Evolutionary conservation across 2,113 vertebrate species (phyloP).

Genomic region (Muntiacus reevesi): DNA sequence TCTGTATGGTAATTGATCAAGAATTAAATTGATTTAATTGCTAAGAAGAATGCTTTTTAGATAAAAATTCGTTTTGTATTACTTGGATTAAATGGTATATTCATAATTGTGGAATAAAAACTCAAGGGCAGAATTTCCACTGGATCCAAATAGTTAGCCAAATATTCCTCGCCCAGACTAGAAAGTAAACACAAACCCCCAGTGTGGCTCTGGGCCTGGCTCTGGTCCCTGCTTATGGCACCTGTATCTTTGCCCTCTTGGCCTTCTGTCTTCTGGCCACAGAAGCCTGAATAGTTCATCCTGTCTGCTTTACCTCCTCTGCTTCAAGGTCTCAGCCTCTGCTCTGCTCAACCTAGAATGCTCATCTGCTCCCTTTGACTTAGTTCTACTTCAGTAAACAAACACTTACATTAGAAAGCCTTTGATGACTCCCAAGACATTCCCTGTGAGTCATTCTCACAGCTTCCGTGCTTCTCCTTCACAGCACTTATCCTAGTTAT

Average conservation of each 20-base stretch:
- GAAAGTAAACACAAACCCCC: neutral
- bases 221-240: neutral
- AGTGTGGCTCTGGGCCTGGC: neutral
- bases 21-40: neutral
- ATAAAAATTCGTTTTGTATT: conserved; percentile 1
- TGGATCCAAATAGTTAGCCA: neutral
- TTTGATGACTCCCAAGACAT: neutral
- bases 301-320: neutral
- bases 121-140: neutral
- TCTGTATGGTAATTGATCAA: neutral
- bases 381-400: neutral
- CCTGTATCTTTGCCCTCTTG: neutral
- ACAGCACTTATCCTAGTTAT: neutral
- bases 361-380: neutral
- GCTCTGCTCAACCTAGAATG: neutral
- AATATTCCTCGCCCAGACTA: neutral
- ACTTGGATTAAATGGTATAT: neutral
- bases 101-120: neutral
- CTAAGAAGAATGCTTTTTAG: neutral
- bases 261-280: neutral
- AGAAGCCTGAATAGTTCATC: neutral
- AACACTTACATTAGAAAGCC: neutral
- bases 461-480: neutral
- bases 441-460: neutral
- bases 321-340: neutral